A percentile compares a stretch with the other conserved stretches of the same genome.
Conservation (phyloP, 2,888 invertebrate genomes). For the Andricus curvator region DNA sequence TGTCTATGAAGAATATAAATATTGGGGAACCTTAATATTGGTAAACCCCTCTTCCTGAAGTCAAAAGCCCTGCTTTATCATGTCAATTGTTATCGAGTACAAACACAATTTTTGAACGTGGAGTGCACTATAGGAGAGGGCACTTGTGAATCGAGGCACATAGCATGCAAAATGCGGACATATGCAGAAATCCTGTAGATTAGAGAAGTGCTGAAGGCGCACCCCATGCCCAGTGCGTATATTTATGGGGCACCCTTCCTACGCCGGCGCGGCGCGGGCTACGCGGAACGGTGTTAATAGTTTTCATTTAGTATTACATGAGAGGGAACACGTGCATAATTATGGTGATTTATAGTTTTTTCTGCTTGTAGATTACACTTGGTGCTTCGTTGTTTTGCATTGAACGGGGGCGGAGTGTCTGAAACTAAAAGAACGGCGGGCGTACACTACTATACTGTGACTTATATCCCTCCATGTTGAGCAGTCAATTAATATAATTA, state of each 20-base stretch:
- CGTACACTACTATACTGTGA: background rate
- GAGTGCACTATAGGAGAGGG: background rate
- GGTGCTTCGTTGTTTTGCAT: slow-evolving; percentile 70
- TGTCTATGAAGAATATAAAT: too few relatives aligned
- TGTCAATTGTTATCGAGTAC: background rate
- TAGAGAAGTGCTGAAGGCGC: slow-evolving; percentile 2
- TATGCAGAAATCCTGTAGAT: slow-evolving; percentile 66
- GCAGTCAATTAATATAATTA: background rate
- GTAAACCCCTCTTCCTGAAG: background rate
- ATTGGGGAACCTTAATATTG: too few relatives aligned
- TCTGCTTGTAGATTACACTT: slow-evolving; percentile 55
- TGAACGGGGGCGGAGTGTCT: slow-evolving; percentile 69
- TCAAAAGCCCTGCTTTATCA: background rate
- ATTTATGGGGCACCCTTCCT: slow-evolving; percentile 45
- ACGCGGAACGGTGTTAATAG: slow-evolving; percentile 63
- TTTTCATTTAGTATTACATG: slow-evolving; percentile 65
- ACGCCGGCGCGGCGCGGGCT: slow-evolving; percentile 46
- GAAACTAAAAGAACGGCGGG: slow-evolving; percentile 2
- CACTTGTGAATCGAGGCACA: slow-evolving; percentile 3
- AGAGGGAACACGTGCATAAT: slow-evolving; percentile 76
- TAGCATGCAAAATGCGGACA: slow-evolving; percentile 67
- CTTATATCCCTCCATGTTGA: background rate
- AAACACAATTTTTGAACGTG: background rate
- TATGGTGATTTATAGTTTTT: slow-evolving; percentile 76
- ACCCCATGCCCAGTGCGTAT: slow-evolving; percentile 29